A percentile compares a stretch with the other conserved stretches of the same genome.
Evolutionary conservation across 2,113 vertebrate genomes (phyloP).

Genomic region (Aptenodytes patagonicus): DNA sequence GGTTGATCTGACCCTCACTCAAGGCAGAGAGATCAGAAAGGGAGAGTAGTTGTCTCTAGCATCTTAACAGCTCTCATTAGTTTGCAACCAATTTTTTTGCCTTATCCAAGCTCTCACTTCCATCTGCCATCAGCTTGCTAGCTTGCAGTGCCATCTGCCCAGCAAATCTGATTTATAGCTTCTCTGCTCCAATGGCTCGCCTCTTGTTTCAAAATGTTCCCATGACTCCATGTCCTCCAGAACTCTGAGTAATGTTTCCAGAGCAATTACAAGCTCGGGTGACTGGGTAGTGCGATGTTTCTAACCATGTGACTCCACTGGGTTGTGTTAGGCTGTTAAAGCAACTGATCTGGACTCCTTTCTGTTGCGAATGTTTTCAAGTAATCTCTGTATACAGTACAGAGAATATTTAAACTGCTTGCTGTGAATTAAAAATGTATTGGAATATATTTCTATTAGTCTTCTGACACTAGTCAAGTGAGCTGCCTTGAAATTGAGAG

Average conservation of each 20-base stretch:
- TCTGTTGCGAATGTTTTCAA: background rate
- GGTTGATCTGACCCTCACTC: background rate
- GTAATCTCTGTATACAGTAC: background rate
- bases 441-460: background rate
- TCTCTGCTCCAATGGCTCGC: background rate
- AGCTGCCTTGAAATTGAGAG: background rate
- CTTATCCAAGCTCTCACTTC: constrained; percentile 8
- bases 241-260: background rate
- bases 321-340: background rate
- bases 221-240: constrained; percentile 30
- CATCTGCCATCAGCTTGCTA: constrained; percentile 58
- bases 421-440: background rate
- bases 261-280: background rate
- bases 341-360: background rate
- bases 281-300: background rate
- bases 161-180: constrained; percentile 30
- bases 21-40: background rate
- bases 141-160: constrained; percentile 61
- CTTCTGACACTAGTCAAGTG: background rate
- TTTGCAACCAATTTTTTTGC: constrained; percentile 40
- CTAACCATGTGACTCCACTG: background rate
- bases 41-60: background rate
- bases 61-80: constrained; percentile 40
- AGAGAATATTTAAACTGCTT: background rate
- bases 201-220: constrained; percentile 34